Evolutionary conservation across 2,888 invertebrate species (phyloP).

Genomic region (Acleris sparsana): DNA sequence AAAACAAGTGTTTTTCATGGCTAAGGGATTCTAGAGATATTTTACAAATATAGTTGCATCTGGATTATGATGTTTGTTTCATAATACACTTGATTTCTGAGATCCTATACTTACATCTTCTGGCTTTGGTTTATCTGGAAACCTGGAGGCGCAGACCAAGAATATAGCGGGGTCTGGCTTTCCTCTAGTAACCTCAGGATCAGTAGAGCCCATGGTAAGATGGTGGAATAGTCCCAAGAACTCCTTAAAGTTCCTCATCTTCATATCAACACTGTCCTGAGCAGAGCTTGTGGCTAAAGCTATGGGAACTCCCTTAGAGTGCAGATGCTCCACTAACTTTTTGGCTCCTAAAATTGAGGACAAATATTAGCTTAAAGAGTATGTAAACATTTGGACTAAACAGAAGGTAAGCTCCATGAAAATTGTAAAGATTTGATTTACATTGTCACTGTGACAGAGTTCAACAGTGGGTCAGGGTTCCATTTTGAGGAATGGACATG

Average conservation of each 20-base stretch:
- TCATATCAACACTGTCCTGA: slow-evolving; percentile 87
- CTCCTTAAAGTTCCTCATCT: slow-evolving; percentile 86
- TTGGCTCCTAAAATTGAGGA: slow-evolving; percentile 85
- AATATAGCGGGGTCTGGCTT: slow-evolving; percentile 96
- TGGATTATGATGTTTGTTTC: neutral
- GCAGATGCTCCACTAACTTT: slow-evolving; percentile 89
- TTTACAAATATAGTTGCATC: too few species aligned
- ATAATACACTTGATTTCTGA: neutral
- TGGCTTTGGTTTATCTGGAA: slow-evolving; percentile 86
- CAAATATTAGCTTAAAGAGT: too few species aligned
- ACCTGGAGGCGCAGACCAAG: slow-evolving; percentile 89
- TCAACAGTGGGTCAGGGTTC: too few species aligned
- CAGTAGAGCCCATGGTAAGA: slow-evolving; percentile 90
- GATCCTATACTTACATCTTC: slow-evolving; percentile 71
- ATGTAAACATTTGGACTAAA: too few species aligned
- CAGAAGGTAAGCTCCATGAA: too few species aligned
- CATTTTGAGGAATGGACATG: too few species aligned
- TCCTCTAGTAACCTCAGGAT: slow-evolving; percentile 91
- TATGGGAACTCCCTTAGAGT: slow-evolving; percentile 88
- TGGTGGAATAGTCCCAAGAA: slow-evolving; percentile 88
- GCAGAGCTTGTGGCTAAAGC: slow-evolving; percentile 94
- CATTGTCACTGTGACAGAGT: too few species aligned
- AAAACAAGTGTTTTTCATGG: too few species aligned
- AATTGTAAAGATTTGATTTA: too few species aligned
- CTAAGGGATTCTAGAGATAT: too few species aligned